phyloP scores from a whole-genome alignment of 2,888 invertebrate species.

The Didymodactylos carnosus region DNA sequence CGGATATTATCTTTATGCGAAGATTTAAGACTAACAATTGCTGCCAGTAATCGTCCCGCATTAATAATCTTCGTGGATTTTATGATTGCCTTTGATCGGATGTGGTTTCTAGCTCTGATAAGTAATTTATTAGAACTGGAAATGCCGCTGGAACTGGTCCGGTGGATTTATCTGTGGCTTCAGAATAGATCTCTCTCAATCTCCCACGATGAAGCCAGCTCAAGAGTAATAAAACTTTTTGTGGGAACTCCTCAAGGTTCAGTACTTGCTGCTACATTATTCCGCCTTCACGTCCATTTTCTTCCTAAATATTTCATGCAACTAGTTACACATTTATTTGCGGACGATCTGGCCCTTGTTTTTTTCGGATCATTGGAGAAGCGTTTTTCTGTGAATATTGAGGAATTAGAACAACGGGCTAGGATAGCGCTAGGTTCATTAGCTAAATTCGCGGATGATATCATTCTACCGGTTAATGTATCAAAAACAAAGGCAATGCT shows the following conservation, averaged over 20 bases:
- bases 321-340: neutral
- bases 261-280: neutral
- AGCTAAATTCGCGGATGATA: neutral
- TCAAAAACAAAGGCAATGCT: neutral
- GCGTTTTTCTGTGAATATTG: neutral
- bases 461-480: neutral
- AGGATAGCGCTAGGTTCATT: neutral
- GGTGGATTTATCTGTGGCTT: neutral
- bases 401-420: neutral
- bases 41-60: neutral
- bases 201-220: neutral
- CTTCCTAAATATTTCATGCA: neutral
- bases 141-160: neutral
- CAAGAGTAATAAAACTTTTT: neutral
- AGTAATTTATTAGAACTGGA: neutral
- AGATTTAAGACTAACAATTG: neutral
- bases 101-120: neutral
- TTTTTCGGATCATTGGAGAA: neutral
- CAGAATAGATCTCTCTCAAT: neutral
- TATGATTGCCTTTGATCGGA: neutral
- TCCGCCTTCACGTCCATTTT: neutral
- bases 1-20: neutral
- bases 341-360: neutral
- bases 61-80: neutral
- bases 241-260: neutral